A percentile compares a stretch with the other conserved stretches of the same genome.
phyloP scores from a whole-genome alignment of 2,113 vertebrate species.

The Hemichromis elongatus region DNA sequence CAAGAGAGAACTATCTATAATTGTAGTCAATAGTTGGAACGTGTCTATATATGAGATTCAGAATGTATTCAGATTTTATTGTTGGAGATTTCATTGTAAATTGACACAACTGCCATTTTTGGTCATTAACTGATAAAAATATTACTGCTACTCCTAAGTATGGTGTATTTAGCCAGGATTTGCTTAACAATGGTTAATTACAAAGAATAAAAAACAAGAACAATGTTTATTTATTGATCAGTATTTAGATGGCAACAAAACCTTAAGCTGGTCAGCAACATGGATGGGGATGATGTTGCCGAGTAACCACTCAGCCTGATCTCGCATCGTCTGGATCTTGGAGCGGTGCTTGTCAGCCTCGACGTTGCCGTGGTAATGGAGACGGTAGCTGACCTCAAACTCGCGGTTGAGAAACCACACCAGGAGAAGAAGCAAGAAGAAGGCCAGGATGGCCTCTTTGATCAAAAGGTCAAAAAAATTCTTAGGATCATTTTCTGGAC shows the following conservation, averaged over 20 bases:
- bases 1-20: neutral
- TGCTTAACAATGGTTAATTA: neutral
- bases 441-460: slow-evolving; percentile 82
- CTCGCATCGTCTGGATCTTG: slow-evolving; percentile 95
- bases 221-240: neutral
- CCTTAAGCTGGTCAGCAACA: slow-evolving; percentile 93
- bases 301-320: slow-evolving; percentile 96
- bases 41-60: neutral
- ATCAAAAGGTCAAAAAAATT: slow-evolving; percentile 71
- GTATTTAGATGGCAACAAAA: neutral
- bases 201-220: neutral
- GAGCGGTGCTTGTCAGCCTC: slow-evolving; percentile 93
- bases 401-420: slow-evolving; percentile 98
- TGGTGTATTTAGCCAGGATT: neutral
- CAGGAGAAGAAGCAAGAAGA: slow-evolving; percentile 89
- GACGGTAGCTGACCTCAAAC: slow-evolving; percentile 95
- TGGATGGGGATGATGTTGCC: slow-evolving; percentile 97
- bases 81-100: neutral
- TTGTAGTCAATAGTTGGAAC: neutral
- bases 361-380: slow-evolving; percentile 96
- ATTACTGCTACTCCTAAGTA: neutral
- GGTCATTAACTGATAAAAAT: neutral
- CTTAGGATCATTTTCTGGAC: neutral
- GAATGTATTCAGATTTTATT: neutral
- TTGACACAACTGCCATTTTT: neutral